phyloP scores from a whole-genome alignment of 2,888 invertebrate species.

The Morpho helenor region DNA sequence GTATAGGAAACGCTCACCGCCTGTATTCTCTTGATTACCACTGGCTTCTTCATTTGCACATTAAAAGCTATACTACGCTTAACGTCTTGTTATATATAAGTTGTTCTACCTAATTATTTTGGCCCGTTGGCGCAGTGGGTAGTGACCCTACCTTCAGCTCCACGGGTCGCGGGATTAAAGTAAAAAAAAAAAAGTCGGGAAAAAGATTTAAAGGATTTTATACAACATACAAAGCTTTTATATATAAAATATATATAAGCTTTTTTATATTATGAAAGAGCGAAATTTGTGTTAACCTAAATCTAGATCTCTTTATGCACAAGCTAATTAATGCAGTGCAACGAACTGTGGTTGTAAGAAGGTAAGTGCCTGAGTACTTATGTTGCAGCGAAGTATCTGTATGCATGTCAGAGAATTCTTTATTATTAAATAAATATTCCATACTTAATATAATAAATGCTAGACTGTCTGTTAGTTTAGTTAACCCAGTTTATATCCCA shows the following conservation, averaged over 20 bases:
- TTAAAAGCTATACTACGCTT: conserved; percentile 14
- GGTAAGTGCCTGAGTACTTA: conserved; percentile 13
- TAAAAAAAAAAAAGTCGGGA: too few relatives aligned
- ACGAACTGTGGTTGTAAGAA: conserved; percentile 14
- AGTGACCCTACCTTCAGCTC: too few relatives aligned
- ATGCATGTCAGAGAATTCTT: conserved; percentile 20
- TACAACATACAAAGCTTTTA: too few relatives aligned
- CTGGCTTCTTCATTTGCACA: conserved; percentile 26
- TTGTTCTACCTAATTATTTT: background rate
- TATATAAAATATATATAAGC: too few relatives aligned
- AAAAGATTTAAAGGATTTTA: too few relatives aligned
- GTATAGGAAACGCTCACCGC: conserved; percentile 36
- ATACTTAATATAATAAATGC: background rate
- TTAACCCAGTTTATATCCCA: too few relatives aligned
- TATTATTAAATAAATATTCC: background rate
- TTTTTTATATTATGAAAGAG: too few relatives aligned
- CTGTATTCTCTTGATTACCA: conserved; percentile 31
- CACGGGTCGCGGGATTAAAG: too few relatives aligned
- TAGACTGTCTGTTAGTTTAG: too few relatives aligned
- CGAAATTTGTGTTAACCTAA: too few relatives aligned
- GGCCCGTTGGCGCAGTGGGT: too few relatives aligned
- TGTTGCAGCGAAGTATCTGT: conserved; percentile 7
- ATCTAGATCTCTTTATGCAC: background rate
- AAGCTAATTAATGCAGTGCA: conserved; percentile 23
- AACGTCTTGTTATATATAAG: background rate